Evolutionary conservation across 2,888 invertebrate species (phyloP).

Genomic region (Melipona bicolor): DNA sequence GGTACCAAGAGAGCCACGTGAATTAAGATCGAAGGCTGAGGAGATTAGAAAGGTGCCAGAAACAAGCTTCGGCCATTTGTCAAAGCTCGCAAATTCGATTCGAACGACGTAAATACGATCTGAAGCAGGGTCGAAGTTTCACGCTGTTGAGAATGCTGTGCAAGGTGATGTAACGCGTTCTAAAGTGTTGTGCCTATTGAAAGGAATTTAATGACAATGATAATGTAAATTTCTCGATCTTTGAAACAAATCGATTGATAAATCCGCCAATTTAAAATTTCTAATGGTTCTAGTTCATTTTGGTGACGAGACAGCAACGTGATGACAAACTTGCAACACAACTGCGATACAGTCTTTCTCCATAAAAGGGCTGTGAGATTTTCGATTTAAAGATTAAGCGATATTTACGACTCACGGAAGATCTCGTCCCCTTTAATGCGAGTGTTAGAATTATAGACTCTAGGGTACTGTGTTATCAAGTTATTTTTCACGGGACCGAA

Average conservation of each 20-base stretch:
- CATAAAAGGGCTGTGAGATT: not conserved
- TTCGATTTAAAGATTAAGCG: not conserved
- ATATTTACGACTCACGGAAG: not conserved
- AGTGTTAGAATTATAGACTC: not conserved
- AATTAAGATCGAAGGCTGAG: conserved; percentile 38
- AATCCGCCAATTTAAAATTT: not conserved
- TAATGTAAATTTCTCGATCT: not conserved
- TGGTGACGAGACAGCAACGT: not conserved
- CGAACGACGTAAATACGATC: conserved; percentile 34
- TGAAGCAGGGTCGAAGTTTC: conserved; percentile 18
- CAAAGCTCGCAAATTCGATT: conserved; percentile 43
- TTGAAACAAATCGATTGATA: not conserved
- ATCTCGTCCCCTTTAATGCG: not conserved
- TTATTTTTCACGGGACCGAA: not conserved
- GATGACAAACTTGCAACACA: not conserved
- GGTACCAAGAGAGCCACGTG: conserved; percentile 16
- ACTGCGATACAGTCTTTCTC: not conserved
- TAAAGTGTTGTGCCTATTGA: not conserved
- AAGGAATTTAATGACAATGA: not conserved
- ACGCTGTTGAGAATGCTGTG: not conserved
- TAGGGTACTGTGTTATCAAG: not conserved
- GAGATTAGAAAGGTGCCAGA: conserved; percentile 54
- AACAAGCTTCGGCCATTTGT: conserved; percentile 47
- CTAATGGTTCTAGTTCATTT: not conserved
- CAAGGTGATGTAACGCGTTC: not conserved